Evolutionary conservation across 1,140 invertebrate genomes (phyloP), one percentile per base, ranked within the genome.

Genomic region (Cepaea nemoralis): DNA sequence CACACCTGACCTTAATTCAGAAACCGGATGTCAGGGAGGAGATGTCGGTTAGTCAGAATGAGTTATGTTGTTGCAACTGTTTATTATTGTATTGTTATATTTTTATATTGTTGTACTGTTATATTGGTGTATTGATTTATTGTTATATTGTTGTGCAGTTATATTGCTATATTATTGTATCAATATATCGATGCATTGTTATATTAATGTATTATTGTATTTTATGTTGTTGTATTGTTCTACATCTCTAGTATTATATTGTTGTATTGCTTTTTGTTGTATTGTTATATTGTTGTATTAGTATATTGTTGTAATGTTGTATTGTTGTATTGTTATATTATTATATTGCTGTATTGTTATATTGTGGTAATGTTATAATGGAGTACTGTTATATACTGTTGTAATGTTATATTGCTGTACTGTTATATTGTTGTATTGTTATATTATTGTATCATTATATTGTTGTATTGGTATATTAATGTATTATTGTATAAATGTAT

Each of bases 1-100:
- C 94, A 50, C 95, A 96, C 88, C 95, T 95, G 0, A 95, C 96
- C 87, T 92, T 96, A 0, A 96, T 96, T 89, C 91, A 94, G 35
- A 94, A 94, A 85, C 89, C 93, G 0, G 84, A 88, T 37, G 93
- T 96, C 0, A 91, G 93, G 0, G 87, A 94, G 85, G 94, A 94
- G 85, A 94, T 96, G 91, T 79, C 86, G 85, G 90, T 91, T 75
- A 81, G 75, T 37, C n/a, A 37, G 42, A 45, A 0, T 33, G 22
- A 67, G 22, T 63, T 16, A 14, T 39, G 8, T 5, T 6, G 42
- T 8, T 14, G 31, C 22, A 10, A 35, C 8, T 37, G 14, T 35
- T n/a, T 6, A 33, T 6, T 16, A 37, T 35, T 35, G 27, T 35
- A 22, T 24, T n/a, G n/a, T 5, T 5, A 3, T 1, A 40, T 5